Evolutionary conservation across 2,888 invertebrate species (phyloP), one percentile per base, ranked within the genome.

Genomic region (Ochropacha duplaris): DNA sequence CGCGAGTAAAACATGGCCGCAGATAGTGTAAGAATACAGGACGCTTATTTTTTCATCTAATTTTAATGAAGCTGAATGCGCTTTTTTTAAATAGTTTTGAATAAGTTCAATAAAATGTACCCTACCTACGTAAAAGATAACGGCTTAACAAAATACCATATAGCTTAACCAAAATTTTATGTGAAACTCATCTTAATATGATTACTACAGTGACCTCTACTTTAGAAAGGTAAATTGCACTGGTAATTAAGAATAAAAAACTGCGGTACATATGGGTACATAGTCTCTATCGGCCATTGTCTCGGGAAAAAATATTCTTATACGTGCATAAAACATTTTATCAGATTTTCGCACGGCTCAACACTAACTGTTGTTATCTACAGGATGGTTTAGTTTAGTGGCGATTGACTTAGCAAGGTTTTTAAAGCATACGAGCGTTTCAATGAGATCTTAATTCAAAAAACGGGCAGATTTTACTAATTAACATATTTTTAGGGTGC

Each of bases 291-390:
- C 67, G 73, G 72, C 85, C 74, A 86, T 88, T 87, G 86, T 87
- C 77, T 81, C 65, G 39, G 73, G 84, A 84, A 90, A 87, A 90
- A 89, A 91, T 88, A 89, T 88, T 79, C 87, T 78, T 88, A 85
- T 88, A 88, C 88, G 82, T 84, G 86, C 86, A 87, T 88, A 90
- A 86, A 79, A 83, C 79, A 71, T 78, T 81, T 81, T 92, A 92
- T 92, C 92, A 78, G 92, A 92, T 92, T 90, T 92, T 92, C 92
- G 84, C 92, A 92, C 92, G 92, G 83, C 79, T 71, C 63, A 69
- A 69, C 69, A 73, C 73, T 87, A 89, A 90, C 90, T 83, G 88
- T 88, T 72, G 66, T 76, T 72, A 60, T 74, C 68, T 84, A 91
- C 86, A 86, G 88, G 78, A 63, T 84, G 90, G 69, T 74, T 56